These are phyloP conservation scores for Taphrorychus bicolor DNA, from an alignment of 2,888 invertebrate genomes.

Conservation along the genomic window DNA sequence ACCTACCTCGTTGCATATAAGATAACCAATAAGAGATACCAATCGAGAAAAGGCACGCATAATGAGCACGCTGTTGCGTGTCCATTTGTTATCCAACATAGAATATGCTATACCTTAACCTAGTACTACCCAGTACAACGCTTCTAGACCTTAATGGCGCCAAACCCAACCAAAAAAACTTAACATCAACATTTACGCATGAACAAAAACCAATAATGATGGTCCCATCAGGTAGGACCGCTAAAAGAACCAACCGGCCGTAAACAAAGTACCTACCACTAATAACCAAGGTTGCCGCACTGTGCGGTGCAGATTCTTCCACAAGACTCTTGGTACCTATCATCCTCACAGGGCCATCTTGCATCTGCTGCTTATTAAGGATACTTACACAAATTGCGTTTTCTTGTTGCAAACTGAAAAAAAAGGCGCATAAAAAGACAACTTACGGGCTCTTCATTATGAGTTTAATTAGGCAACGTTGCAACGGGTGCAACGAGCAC, in stretches of 20 bases:
- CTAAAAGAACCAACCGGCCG: conserved; percentile 14
- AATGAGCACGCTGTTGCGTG: too few relatives aligned
- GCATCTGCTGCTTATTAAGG: neutral
- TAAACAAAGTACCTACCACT: too few relatives aligned
- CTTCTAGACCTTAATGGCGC: too few relatives aligned
- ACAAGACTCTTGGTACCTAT: neutral
- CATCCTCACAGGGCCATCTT: neutral
- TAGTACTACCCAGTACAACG: too few relatives aligned
- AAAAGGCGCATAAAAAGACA: too few relatives aligned
- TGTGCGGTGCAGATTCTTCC: neutral
- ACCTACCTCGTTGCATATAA: too few relatives aligned
- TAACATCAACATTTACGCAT: conserved; percentile 35
- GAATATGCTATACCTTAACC: too few relatives aligned
- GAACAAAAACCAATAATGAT: conserved; percentile 29
- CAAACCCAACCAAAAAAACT: too few relatives aligned
- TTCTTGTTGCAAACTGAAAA: neutral
- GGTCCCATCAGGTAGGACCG: conserved; percentile 22
- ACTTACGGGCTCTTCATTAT: neutral
- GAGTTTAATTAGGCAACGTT: neutral
- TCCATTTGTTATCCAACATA: too few relatives aligned
- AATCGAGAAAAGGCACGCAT: too few relatives aligned
- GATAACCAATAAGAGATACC: too few relatives aligned
- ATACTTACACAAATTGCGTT: neutral
- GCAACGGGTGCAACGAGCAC: neutral
- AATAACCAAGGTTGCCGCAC: conserved; percentile 16